Conservation (phyloP, 2,797 vertebrate genomes). For the Gastrophryne carolinensis region DNA sequence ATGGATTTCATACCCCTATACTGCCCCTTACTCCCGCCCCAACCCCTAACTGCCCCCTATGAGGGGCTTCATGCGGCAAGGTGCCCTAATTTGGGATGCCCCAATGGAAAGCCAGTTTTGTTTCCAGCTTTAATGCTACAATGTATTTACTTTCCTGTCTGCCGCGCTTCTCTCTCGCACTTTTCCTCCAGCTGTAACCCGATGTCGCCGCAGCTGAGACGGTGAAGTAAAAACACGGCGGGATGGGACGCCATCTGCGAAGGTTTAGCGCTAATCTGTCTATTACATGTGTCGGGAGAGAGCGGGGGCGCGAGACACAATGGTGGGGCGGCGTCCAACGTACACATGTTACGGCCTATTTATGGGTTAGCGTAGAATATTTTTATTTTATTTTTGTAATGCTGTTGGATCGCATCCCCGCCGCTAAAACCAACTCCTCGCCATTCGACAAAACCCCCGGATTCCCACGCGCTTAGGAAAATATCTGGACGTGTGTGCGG, state of each 20-base stretch:
- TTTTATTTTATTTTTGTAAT: neutral
- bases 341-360: neutral
- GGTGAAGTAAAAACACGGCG: slow-evolving; percentile 37
- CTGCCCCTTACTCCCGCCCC: too few relatives aligned
- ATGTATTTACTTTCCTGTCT: slow-evolving; percentile 53
- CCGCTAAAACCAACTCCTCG: neutral
- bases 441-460: too few relatives aligned
- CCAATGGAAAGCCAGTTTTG: too few relatives aligned
- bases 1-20: too few relatives aligned
- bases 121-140: slow-evolving; percentile 51
- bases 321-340: neutral
- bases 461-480: too few relatives aligned
- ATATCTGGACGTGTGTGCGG: too few relatives aligned
- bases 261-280: slow-evolving; percentile 32
- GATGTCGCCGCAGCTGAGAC: slow-evolving; percentile 31
- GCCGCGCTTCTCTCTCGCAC: slow-evolving; percentile 31
- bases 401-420: neutral
- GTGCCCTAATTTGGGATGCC: too few relatives aligned
- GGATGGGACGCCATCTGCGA: slow-evolving; percentile 13
- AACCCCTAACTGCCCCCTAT: too few relatives aligned
- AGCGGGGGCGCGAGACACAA: neutral
- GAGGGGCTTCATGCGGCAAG: too few relatives aligned
- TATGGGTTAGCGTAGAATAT: neutral
- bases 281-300: neutral
- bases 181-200: slow-evolving; percentile 33